phyloP scores from a whole-genome alignment of 1,140 invertebrate genomes.

The Drosophila erecta region DNA sequence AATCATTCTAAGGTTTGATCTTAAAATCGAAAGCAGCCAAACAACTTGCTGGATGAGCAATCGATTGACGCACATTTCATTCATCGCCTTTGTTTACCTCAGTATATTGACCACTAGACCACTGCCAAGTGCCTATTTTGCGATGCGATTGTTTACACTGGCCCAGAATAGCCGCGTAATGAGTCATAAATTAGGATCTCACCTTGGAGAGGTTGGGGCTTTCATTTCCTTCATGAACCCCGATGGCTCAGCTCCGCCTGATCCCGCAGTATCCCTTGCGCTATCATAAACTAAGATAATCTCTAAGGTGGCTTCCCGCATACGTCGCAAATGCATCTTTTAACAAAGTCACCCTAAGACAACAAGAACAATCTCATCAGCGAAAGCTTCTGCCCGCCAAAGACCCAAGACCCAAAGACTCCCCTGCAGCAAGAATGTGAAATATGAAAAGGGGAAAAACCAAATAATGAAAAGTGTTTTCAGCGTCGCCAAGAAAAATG shows the following conservation, averaged over 20 bases:
- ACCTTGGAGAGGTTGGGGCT: background rate
- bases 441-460: slow-evolving; percentile 65
- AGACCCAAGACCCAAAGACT: slow-evolving; percentile 1
- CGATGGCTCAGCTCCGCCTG: slow-evolving; percentile 18
- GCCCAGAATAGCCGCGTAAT: slow-evolving; percentile 2
- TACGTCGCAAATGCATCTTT: slow-evolving; percentile 3
- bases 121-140: slow-evolving; percentile 4
- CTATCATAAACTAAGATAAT: slow-evolving; percentile 29
- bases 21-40: slow-evolving; percentile 3
- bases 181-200: slow-evolving; percentile 11
- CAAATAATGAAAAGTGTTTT: slow-evolving; percentile 78
- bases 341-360: slow-evolving; percentile 27
- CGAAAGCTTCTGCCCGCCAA: background rate
- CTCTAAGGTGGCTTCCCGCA: slow-evolving; percentile 22
- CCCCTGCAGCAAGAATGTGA: slow-evolving; percentile 64
- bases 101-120: slow-evolving; percentile 2
- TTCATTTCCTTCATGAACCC: background rate
- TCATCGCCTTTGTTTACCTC: slow-evolving; percentile 21
- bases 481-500: slow-evolving; percentile 52
- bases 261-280: slow-evolving; percentile 13
- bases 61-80: slow-evolving; percentile 29
- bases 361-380: slow-evolving; percentile 59
- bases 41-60: slow-evolving; percentile 1
- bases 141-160: slow-evolving; percentile 1
- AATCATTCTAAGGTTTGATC: background rate